These are phyloP conservation scores for Platycnemis pennipes DNA, from an alignment of 2,888 invertebrate species.

Conservation along the genomic window DNA sequence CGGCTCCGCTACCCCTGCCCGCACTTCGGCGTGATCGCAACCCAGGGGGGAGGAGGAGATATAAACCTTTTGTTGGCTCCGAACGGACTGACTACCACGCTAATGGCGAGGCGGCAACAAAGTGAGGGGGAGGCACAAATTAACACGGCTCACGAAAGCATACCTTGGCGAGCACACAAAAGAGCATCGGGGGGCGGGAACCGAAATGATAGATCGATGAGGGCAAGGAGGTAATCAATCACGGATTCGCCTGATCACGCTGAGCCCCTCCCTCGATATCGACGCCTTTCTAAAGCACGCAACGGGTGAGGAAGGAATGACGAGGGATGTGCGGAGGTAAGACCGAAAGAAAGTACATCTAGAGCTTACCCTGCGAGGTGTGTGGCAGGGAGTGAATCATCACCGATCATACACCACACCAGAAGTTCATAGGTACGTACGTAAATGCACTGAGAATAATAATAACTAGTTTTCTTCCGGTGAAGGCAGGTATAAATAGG, in stretches of 20 bases:
- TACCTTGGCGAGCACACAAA: no score
- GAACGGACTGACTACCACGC: background rate
- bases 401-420: no score
- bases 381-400: background rate
- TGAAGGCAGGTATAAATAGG: no score
- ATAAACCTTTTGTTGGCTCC: background rate
- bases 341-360: no score
- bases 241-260: background rate
- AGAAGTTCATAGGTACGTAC: no score
- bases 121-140: background rate
- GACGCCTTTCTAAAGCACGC: background rate
- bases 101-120: background rate
- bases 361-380: no score
- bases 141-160: background rate
- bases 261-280: background rate
- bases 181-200: background rate
- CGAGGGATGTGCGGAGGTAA: background rate
- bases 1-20: no score
- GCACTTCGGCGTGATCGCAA: no score
- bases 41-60: no score
- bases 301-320: background rate
- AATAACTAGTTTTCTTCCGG: no score
- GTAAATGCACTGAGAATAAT: no score
- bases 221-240: background rate
- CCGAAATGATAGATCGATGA: background rate